phyloP scores from a whole-genome alignment of 2,888 invertebrate species.

The Eupelmus urozonus region DNA sequence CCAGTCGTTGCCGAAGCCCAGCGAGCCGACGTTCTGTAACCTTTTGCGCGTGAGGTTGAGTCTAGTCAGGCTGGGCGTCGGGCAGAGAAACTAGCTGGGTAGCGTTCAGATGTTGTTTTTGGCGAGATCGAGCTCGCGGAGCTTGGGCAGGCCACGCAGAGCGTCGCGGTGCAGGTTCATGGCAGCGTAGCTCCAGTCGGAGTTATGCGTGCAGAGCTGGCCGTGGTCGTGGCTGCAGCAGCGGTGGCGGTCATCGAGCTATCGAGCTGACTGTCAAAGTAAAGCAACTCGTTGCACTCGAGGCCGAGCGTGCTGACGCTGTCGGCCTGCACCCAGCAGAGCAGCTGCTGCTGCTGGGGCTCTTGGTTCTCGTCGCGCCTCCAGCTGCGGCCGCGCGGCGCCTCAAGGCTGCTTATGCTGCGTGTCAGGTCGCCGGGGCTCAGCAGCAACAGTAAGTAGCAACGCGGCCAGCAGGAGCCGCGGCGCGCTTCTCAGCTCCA shows the following conservation, averaged over 20 bases:
- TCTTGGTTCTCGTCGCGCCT: constrained; percentile 76
- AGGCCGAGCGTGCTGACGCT: constrained; percentile 83
- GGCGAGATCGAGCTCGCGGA: constrained; percentile 84
- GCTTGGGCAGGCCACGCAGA: constrained; percentile 83
- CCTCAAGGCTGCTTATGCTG: constrained; percentile 78
- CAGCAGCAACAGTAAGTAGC: constrained; percentile 13
- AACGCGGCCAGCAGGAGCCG: constrained; percentile 65
- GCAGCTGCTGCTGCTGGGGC: constrained; percentile 79
- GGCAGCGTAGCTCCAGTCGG: constrained; percentile 89
- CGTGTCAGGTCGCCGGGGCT: constrained; percentile 60
- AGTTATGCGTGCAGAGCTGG: constrained; percentile 82
- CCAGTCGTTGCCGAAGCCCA: constrained; percentile 88
- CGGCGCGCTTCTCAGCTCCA: constrained; percentile 18
- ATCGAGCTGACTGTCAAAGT: constrained; percentile 83
- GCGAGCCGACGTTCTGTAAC: constrained; percentile 86
- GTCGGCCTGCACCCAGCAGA: constrained; percentile 84
- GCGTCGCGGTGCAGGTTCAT: constrained; percentile 86
- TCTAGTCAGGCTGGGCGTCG: constrained; percentile 83
- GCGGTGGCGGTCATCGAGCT: constrained; percentile 76
- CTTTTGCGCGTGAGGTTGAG: constrained; percentile 88
- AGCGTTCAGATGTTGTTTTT: constrained; percentile 88
- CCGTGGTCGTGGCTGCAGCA: constrained; percentile 63
- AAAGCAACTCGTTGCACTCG: constrained; percentile 86
- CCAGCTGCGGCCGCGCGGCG: constrained; percentile 86
- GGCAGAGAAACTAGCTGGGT: constrained; percentile 86